phyloP scores from a whole-genome alignment of 1,140 invertebrate genomes.

The Drosophila mojavensis region DNA sequence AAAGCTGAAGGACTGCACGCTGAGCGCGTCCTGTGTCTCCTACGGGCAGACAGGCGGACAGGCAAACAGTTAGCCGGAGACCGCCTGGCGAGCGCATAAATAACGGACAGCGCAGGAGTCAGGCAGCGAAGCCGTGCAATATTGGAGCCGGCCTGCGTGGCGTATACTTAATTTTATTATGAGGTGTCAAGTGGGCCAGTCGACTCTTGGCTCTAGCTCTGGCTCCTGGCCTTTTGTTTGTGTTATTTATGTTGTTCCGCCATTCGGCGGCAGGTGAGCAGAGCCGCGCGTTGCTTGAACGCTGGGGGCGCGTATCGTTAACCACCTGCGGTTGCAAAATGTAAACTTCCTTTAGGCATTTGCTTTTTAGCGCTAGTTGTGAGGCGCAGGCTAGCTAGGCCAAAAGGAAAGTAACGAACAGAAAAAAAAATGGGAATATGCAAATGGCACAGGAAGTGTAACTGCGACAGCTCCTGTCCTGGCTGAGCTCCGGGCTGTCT shows the following conservation, averaged over 20 bases:
- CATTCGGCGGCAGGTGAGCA: constrained; percentile 70
- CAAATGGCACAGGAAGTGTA: constrained; percentile 77
- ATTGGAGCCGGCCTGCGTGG: constrained; percentile 58
- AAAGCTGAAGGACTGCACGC: constrained; percentile 61
- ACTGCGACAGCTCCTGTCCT: constrained; percentile 43
- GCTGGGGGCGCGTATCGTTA: constrained; percentile 18
- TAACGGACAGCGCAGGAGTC: constrained; percentile 33
- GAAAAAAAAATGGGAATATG: constrained; percentile 64
- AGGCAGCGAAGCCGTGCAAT: constrained; percentile 19
- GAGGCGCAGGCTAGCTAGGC: constrained; percentile 7
- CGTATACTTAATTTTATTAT: constrained; percentile 84
- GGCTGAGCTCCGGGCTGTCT: constrained; percentile 28
- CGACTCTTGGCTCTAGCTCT: constrained; percentile 47
- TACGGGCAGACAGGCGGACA: constrained; percentile 4
- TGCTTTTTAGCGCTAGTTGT: constrained; percentile 61
- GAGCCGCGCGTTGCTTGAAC: constrained; percentile 1
- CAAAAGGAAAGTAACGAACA: too few relatives aligned
- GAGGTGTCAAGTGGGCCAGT: constrained; percentile 83
- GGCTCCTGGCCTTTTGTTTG: constrained; percentile 58
- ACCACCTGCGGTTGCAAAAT: constrained; percentile 51
- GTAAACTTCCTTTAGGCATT: constrained; percentile 77
- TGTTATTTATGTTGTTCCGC: constrained; percentile 72
- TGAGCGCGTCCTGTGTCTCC: constrained; percentile 46
- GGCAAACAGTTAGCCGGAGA: neutral
- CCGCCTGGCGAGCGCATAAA: constrained; percentile 70